Evolutionary conservation across 2,888 invertebrate genomes (phyloP).

Genomic region (Ichneumoninae sp.): DNA sequence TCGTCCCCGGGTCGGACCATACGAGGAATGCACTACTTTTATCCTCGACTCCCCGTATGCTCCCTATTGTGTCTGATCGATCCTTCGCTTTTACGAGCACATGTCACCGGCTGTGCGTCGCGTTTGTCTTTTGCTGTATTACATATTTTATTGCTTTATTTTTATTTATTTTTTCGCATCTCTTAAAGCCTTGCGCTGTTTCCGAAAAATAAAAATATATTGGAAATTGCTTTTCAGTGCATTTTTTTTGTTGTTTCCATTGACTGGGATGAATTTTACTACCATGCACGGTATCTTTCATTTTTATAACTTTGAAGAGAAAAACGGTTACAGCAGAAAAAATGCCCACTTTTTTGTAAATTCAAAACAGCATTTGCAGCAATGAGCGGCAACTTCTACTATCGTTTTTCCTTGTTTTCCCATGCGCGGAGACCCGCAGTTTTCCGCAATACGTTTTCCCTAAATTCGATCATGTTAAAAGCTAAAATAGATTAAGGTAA

Average conservation of each 20-base stretch:
- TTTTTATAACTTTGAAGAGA: neutral
- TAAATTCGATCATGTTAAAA: neutral
- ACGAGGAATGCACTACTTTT: slow-evolving; percentile 43
- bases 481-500: neutral
- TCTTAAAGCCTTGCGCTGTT: neutral
- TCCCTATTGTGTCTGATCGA: slow-evolving; percentile 20
- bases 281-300: neutral
- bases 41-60: neutral
- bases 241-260: neutral
- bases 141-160: neutral
- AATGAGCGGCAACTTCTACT: neutral
- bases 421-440: neutral
- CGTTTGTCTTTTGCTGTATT: neutral
- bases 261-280: neutral
- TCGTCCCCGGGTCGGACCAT: slow-evolving; percentile 24
- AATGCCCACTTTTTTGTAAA: neutral
- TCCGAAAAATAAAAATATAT: neutral
- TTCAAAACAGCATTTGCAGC: neutral
- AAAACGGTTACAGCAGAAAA: neutral
- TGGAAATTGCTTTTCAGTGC: neutral
- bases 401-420: neutral
- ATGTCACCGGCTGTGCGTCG: neutral
- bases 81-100: neutral
- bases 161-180: neutral
- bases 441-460: neutral